A percentile compares a stretch with the other conserved stretches of the same genome.
These are phyloP conservation scores for Drosophila micromelanica DNA, from an alignment of 1,140 invertebrate genomes.

Conservation along the genomic window DNA sequence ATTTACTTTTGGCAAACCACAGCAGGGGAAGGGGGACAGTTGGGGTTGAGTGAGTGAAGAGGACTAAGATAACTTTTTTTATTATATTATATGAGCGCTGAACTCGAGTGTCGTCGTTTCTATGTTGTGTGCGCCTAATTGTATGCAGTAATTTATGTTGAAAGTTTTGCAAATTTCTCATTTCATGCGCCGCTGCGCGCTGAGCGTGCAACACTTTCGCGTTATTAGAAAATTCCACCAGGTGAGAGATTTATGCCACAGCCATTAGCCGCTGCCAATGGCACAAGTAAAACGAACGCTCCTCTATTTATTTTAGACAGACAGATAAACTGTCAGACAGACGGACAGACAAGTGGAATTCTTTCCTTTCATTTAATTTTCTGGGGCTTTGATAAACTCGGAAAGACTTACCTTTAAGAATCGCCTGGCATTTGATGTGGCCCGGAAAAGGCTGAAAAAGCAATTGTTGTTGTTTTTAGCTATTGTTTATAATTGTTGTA, in stretches of 20 bases:
- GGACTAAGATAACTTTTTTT: conserved; percentile 15
- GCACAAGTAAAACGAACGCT: conserved; percentile 14
- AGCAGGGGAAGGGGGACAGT: background rate
- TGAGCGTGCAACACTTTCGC: conserved; percentile 68
- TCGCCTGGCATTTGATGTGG: conserved; percentile 24
- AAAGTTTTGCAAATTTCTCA: conserved; percentile 78
- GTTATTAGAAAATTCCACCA: conserved; percentile 77
- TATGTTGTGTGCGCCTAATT: conserved; percentile 38
- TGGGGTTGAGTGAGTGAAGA: too few species aligned
- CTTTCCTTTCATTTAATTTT: conserved; percentile 28
- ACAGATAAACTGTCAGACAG: background rate
- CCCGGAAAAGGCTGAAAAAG: conserved; percentile 36
- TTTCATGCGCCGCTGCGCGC: conserved; percentile 59
- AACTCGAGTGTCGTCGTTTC: background rate
- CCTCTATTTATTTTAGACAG: conserved; percentile 3
- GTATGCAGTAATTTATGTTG: conserved; percentile 71
- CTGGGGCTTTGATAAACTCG: conserved; percentile 29
- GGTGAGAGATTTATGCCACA: conserved; percentile 70
- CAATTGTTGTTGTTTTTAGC: conserved; percentile 32
- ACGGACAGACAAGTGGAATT: conserved; percentile 12
- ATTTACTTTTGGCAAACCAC: conserved; percentile 45
- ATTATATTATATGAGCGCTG: conserved; percentile 1
- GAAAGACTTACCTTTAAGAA: conserved; percentile 48
- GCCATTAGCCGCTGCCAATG: conserved; percentile 53
- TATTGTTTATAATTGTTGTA: conserved; percentile 74